These are phyloP conservation scores for Brevimyrus niger DNA, from an alignment of 2,113 vertebrate genomes.

Conservation along the genomic window DNA sequence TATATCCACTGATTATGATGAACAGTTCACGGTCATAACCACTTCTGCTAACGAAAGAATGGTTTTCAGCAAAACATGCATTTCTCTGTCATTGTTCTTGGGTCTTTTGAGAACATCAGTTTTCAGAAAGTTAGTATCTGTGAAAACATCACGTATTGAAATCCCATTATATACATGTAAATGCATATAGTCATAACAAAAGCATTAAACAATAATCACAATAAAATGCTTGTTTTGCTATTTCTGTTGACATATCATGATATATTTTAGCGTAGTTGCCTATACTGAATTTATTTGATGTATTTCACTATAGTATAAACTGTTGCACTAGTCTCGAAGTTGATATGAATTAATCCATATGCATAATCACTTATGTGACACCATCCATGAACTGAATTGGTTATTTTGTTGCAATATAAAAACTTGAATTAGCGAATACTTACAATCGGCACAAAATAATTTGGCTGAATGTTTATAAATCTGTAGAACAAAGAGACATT, in stretches of 20 bases:
- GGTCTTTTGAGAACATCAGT: not conserved
- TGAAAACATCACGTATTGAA: not conserved
- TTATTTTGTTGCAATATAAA: not conserved
- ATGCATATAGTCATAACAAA: not conserved
- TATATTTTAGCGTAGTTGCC: not conserved
- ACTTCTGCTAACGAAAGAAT: not conserved
- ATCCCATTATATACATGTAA: not conserved
- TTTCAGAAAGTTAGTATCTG: not conserved
- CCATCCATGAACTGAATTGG: not conserved
- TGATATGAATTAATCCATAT: not conserved
- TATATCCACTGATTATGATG: not conserved
- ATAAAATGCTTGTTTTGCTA: not conserved
- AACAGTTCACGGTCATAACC: not conserved
- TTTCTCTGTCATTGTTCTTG: not conserved
- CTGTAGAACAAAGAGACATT: not conserved
- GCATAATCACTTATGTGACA: not conserved
- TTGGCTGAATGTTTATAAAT: not conserved
- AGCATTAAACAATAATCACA: not conserved
- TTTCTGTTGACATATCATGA: not conserved
- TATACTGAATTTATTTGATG: not conserved
- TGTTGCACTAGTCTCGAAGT: not conserved
- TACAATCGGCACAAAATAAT: not conserved
- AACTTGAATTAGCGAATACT: not conserved
- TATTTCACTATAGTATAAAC: not conserved
- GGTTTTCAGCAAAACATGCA: not conserved